Evolutionary conservation across 2,888 invertebrate genomes (phyloP).

Genomic region (Calliopum simillimum): DNA sequence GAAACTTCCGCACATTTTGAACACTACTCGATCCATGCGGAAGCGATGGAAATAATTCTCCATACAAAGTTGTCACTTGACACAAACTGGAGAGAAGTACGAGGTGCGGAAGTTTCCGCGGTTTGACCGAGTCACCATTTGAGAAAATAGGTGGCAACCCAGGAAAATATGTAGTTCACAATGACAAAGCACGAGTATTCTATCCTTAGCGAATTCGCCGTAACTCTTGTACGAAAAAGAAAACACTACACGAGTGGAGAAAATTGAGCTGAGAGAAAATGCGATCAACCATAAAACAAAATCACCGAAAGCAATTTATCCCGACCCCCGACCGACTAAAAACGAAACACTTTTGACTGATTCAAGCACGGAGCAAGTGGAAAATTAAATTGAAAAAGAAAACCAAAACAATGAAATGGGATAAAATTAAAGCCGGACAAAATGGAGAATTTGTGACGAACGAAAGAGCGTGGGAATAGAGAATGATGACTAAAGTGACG

Average conservation of each 20-base stretch:
- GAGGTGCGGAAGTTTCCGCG: too few species aligned
- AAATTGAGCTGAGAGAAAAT: neutral
- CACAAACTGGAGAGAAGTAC: too few species aligned
- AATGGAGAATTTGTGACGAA: conserved; percentile 53
- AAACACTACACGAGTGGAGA: neutral
- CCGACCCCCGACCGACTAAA: too few species aligned
- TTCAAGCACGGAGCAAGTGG: neutral
- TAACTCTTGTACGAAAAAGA: neutral
- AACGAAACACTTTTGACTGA: conserved; percentile 33
- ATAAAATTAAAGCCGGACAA: conserved; percentile 57
- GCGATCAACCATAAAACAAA: too few species aligned
- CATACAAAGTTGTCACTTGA: too few species aligned
- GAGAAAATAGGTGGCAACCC: too few species aligned
- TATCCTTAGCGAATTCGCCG: neutral
- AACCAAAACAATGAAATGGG: conserved; percentile 49
- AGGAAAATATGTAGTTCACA: neutral
- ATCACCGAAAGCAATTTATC: too few species aligned
- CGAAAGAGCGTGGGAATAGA: conserved; percentile 16
- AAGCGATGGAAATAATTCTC: too few species aligned
- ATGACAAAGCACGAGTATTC: neutral
- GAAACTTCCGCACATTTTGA: too few species aligned
- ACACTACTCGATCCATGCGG: too few species aligned
- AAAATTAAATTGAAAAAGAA: conserved; percentile 13
- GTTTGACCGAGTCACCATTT: too few species aligned
- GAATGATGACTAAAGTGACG: neutral